Base-by-base conservation (phyloP, 2,888 invertebrate genomes). In the Drosophila sordidapex region DNA sequence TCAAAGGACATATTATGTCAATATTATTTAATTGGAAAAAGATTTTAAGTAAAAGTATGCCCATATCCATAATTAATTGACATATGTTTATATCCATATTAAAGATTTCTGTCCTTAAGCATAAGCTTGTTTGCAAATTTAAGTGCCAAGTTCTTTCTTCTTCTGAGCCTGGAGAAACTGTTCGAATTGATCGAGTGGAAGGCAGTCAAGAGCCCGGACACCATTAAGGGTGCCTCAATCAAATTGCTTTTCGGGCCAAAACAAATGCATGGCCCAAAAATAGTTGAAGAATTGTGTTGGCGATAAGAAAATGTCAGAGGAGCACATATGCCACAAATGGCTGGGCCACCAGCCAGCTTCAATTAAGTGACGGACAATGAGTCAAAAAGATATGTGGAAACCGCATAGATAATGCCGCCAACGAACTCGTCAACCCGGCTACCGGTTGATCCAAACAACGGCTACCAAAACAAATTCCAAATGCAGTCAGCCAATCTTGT, bases 321-420 rank as follows among this genome's bases (percentile, higher is more conserved):
- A 36, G 27, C 51, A n/a, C 11, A 21, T 5, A 48, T 56, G 46
- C 13, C 56, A 56, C n/a, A 38, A n/a, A 38, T 56, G 21, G 27
- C 31, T 27, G 21, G 88, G 64, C 85, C 90, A 86, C 90, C 85
- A 75, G 65, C 70, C 83, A 81, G 81, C 70, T 86, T 89, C 90
- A 85, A 85, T 85, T 85, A 90, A 86, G 83, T 64, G 72, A 31
- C 53, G 57, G 68, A 59, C 56, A 61, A 67, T 62, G 70, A 79
- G 70, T 79, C 74, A 79, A 8, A 40, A 59, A 75, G 59, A 61
- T 11, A 33, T 25, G n/a, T 3, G 15, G 35, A 27, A 59, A 58
- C 36, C 58, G 53, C 65, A 77, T 81, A 83, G 89, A 83, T 67
- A 86, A 27, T 81, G 89, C 87, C 89, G 79, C 65, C 66, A 54